Percentiles rank a stretch among this genome's conserved stretches.
phyloP scores from a whole-genome alignment of 1,140 invertebrate genomes.

The Papilio helenus region DNA sequence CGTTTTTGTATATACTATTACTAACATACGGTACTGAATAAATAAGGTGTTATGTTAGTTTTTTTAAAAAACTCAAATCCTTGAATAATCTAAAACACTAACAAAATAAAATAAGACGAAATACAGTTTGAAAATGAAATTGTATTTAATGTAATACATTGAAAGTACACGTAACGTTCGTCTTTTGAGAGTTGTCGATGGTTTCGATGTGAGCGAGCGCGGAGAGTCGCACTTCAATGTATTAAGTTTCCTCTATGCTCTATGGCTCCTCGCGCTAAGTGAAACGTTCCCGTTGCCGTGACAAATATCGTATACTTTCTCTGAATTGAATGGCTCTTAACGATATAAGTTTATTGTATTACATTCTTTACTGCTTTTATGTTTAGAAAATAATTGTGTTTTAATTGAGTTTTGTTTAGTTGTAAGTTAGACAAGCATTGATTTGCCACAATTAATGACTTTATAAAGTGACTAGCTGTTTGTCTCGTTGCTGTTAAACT shows the following conservation, averaged over 20 bases:
- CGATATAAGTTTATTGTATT: neutral
- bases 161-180: neutral
- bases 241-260: constrained; percentile 12
- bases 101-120: neutral
- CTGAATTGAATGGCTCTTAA: neutral
- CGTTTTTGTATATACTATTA: too few species aligned
- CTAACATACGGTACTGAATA: too few species aligned
- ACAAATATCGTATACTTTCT: neutral
- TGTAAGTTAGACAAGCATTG: too few species aligned
- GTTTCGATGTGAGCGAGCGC: neutral
- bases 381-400: too few species aligned
- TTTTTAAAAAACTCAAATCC: too few species aligned
- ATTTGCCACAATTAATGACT: too few species aligned
- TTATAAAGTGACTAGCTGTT: too few species aligned
- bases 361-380: too few species aligned
- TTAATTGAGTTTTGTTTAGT: too few species aligned
- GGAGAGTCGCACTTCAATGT: constrained; percentile 1
- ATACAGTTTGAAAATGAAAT: constrained; percentile 8
- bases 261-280: neutral
- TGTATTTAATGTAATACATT: neutral
- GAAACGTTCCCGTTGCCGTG: constrained; percentile 17
- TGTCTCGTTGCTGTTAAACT: too few species aligned
- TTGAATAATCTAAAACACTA: neutral
- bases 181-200: constrained; percentile 19
- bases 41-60: too few species aligned